Evolutionary conservation across 2,797 vertebrate species (phyloP), one percentile per base, ranked within the genome.

Genomic region (Pseudotriccus pelzelni): DNA sequence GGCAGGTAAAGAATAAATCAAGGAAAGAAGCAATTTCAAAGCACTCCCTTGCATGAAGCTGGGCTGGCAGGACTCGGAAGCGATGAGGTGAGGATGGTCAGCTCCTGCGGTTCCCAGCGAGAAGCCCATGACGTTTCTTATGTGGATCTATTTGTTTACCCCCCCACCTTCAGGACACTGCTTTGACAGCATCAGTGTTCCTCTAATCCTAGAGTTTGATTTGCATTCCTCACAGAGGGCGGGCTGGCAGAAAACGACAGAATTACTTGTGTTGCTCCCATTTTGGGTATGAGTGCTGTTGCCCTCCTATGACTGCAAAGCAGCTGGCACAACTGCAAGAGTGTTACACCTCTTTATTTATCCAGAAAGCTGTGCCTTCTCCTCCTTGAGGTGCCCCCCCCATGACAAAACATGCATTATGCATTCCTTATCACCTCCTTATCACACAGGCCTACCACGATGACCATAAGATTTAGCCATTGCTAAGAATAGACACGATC

Each of bases 401-500:
- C 37, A 58, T 4, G 67, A 28, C 4, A 34, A 66, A 37, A 21
- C 37, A 70, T 62, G 63, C 49, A 41, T 58, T 41, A 36, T 43
- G n/a, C 47, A 75, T 56, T 52, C 49, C 17, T 64, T 56, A 55
- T 43, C 89, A 32, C 81, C 67, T 89, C 80, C 22, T 56, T 2
- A 1, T 90, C 96, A 87, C 67, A 79, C 1, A 16, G 59, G 56
- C n/a, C 56, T 27, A 25, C 77, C 73, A 66, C 21, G 55, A 27
- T 6, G 62, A 87, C 69, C 82, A 39, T 34, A 59, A 89, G 84
- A n/a, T 86, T 73, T 60, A 86, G 50, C 70, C 50, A 30, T 15
- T 76, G 37, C 83, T 94, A 93, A 92, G 83, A 96, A 93, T 63
- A 95, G 85, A 63, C 39, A 10, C 0, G 2, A 76, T 53, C 9